Base-by-base conservation (phyloP, 2,797 vertebrate species). In the Florisuga fusca region DNA sequence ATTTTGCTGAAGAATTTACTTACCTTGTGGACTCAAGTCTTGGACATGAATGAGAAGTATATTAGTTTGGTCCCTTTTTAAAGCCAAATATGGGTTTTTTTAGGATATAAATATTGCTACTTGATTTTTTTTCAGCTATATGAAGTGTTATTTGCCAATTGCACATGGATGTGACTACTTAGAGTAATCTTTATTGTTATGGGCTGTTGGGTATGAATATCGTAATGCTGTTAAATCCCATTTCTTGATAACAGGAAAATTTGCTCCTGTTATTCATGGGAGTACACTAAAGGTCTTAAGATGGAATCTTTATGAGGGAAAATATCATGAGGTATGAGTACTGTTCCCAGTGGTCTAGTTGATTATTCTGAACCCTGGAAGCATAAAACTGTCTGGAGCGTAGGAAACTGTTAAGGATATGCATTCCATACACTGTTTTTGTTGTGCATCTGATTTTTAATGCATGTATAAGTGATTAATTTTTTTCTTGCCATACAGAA, bases 131-230 rank as follows among this genome's bases (percentile, higher is more conserved):
- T 84, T 27, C 23, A 34, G 6, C 86, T 81, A 14, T 7, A 9
- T 7, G 10, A 63, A 50, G 33, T 36, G 3, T 1, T 50, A 26
- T 79, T 76, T 8, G 2, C 8, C 21, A 77, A 0, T 63, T 77
- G 7, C 7, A 16, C 1, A 0, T 58, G 57, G 12, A 6, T 34
- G 5, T 80, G 36, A 58, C 41, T 45, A 5, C 6, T 8, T 51
- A 6, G 55, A 68, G 15, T 48, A 72, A 38, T 86, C 43, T 68
- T 1, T 51, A 9, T 58, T 58, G 16, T 7, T 41, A 8, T 15
- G 10, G 26, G 12, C 26, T 50, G 1, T 36, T 74, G 57, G 63
- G 48, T 59, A 8, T 58, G 46, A 64, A 68, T 5, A 15, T 54
- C n/a, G 63, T 57, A 43, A 20, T 4, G 2, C 22, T 31, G 6